Base-by-base conservation (phyloP, 2,797 vertebrate genomes). In the Pangasius djambal region DNA sequence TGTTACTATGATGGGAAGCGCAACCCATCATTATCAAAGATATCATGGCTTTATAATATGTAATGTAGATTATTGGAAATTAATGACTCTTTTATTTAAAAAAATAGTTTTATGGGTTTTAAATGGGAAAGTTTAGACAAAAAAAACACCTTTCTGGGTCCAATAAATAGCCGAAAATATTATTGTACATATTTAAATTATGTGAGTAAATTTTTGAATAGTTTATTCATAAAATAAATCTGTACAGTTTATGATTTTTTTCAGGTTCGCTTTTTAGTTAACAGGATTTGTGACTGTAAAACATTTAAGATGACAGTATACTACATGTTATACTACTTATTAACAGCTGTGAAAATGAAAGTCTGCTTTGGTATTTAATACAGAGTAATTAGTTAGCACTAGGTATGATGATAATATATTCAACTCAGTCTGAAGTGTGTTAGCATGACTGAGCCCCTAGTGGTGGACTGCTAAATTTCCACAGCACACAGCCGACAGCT, bases 401-500 rank as follows among this genome's bases (percentile, higher is more conserved):
- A 82, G 31, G 78, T 31, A 57, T 34, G 50, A 79, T 79, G 10
- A 82, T 82, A 61, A 40, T n/a, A 48, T n/a, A 48, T 48, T 44
- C 13, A 12, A 40, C 31, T 61, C 5, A 52, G 37, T 2, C 82
- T 83, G 37, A 83, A 18, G 16, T 82, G 55, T 40, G 77, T 65
- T 86, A 69, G 44, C 10, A 13, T 75, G 37, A 48, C 50, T 48
- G 34, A 84, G 55, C 78, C 78, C 87, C 67, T 48, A 88, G 74
- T 74, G 61, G 57, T 75, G 55, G 59, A 88, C 31, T 70, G 77
- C 65, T 75, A 65, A 83, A 86, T 87, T 90, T 94, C 89, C 93
- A 89, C 88, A 57, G 91, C 55, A 75, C n/a, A 74, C 88, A 70
- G 87, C 91, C 88, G 92, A 92, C 93, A 91, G 89, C 91, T 81